These are phyloP conservation scores for Rotaria socialis DNA, from an alignment of 2,888 invertebrate species.

Conservation along the genomic window DNA sequence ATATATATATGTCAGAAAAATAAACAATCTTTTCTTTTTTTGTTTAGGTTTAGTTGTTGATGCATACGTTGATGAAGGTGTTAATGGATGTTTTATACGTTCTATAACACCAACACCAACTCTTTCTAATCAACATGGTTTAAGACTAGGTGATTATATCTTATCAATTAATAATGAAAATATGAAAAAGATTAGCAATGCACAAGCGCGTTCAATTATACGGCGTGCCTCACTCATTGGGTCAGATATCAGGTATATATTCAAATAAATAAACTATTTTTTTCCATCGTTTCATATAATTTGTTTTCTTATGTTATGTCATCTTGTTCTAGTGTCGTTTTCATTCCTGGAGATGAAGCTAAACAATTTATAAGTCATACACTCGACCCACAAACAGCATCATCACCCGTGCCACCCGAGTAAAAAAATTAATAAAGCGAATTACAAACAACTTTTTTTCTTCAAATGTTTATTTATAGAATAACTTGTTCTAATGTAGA, in stretches of 20 bases:
- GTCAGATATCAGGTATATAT: conserved; percentile 40
- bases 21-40: background rate
- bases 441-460: no score
- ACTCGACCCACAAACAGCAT: background rate
- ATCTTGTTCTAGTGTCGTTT: conserved; percentile 8
- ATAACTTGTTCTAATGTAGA: background rate
- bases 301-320: background rate
- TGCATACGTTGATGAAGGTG: conserved; percentile 42
- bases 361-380: conserved; percentile 38
- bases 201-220: conserved; percentile 40
- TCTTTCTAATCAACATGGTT: conserved; percentile 31
- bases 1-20: background rate
- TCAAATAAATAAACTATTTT: no score
- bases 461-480: background rate
- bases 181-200: conserved; percentile 42
- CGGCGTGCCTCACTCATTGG: conserved; percentile 41
- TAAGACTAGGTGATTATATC: conserved; percentile 41
- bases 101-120: conserved; percentile 40
- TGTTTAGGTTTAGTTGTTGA: conserved; percentile 30
- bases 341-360: conserved; percentile 43
- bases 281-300: no score
- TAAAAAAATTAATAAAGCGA: background rate
- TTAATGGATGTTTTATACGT: conserved; percentile 43
- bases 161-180: conserved; percentile 45
- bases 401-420: background rate